These are phyloP conservation scores for Megaceryle torquata DNA, from an alignment of 2,113 vertebrate genomes.

Conservation along the genomic window DNA sequence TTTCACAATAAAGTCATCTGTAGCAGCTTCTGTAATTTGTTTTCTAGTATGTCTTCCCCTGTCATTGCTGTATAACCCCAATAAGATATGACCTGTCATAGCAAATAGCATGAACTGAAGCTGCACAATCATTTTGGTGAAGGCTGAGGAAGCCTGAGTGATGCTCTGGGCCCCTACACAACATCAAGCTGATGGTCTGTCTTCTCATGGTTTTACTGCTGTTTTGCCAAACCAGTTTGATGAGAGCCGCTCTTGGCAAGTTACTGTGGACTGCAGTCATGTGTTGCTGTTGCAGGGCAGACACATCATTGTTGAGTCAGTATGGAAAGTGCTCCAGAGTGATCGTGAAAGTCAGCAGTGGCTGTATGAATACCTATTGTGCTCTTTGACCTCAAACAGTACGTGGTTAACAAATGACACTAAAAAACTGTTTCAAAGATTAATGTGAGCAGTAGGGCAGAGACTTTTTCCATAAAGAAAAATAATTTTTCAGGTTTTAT, in stretches of 20 bases:
- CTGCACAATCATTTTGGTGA: background rate
- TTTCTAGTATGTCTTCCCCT: background rate
- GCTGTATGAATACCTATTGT: background rate
- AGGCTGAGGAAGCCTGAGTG: background rate
- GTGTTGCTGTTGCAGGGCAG: background rate
- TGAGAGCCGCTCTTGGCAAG: background rate
- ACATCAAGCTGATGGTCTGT: background rate
- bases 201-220: background rate
- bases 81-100: background rate
- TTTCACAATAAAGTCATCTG: background rate
- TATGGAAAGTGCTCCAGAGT: background rate
- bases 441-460: background rate
- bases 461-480: background rate
- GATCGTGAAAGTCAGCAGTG: background rate
- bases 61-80: background rate
- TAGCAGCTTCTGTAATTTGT: background rate
- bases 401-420: background rate
- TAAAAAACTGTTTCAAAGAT: background rate
- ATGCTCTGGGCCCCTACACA: background rate
- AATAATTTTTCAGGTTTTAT: background rate
- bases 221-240: background rate
- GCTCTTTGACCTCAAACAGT: background rate
- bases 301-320: fast-evolving
- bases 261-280: background rate
- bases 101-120: background rate